Evolutionary conservation across 2,113 vertebrate species (phyloP).

Genomic region (Peromyscus leucopus): DNA sequence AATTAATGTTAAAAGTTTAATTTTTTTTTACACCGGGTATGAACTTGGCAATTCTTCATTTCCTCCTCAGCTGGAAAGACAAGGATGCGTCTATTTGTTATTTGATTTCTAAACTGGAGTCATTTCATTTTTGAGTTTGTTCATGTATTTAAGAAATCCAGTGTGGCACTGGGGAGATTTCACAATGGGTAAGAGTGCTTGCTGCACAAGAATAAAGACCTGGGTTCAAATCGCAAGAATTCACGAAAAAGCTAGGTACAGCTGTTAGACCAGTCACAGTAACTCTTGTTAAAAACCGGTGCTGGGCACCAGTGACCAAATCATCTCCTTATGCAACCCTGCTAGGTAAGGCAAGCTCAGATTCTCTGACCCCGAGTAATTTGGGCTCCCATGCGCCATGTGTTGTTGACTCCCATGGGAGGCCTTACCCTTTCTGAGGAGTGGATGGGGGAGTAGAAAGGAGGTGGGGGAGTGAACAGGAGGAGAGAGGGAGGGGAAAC

Average conservation of each 20-base stretch:
- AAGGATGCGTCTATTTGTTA: slow-evolving; percentile 34
- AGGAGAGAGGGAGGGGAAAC: no score
- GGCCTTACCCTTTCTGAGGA: no score
- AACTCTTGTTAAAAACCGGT: not conserved
- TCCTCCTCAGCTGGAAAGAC: slow-evolving; percentile 68
- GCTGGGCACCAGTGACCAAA: not conserved
- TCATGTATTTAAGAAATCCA: not conserved
- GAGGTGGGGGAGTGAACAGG: no score
- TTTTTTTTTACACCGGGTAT: slow-evolving; percentile 70
- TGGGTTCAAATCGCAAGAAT: not conserved
- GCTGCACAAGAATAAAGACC: not conserved
- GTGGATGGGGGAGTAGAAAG: no score
- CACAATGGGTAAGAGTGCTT: not conserved
- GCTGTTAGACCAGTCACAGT: not conserved
- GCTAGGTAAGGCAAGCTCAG: no score
- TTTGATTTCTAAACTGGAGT: slow-evolving; percentile 58
- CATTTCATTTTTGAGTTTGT: not conserved
- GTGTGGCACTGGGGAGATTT: not conserved
- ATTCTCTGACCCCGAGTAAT: no score
- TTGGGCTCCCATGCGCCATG: no score
- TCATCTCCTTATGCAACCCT: no score
- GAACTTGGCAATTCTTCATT: slow-evolving; percentile 83
- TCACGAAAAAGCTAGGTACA: not conserved
- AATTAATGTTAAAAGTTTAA: slow-evolving; percentile 89
- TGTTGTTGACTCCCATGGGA: no score